These are phyloP conservation scores for Megaceryle alcyon DNA, from an alignment of 2,797 vertebrate genomes.

Conservation along the genomic window DNA sequence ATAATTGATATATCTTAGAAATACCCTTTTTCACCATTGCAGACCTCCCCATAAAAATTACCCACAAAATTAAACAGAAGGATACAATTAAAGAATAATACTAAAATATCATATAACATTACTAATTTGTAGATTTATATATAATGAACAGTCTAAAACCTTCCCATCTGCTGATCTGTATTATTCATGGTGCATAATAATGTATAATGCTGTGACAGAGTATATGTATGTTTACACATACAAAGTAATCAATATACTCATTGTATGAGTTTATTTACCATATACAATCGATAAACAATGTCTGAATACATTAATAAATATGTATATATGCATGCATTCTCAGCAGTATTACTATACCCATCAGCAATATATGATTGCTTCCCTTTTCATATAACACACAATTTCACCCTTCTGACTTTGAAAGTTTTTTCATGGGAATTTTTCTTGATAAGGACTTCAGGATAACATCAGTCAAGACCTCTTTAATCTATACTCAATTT, in stretches of 20 bases:
- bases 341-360: slow-evolving; percentile 33
- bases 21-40: not conserved
- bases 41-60: not conserved
- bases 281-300: slow-evolving; percentile 34
- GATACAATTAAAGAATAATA: not conserved
- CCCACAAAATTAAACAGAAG: not conserved
- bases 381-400: not conserved
- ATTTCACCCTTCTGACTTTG: slow-evolving; percentile 28
- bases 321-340: slow-evolving; percentile 15
- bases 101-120: not conserved
- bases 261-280: slow-evolving; percentile 17
- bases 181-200: not conserved
- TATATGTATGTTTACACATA: not conserved
- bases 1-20: not conserved
- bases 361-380: slow-evolving; percentile 36
- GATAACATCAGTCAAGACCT: not conserved
- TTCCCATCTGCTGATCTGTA: not conserved
- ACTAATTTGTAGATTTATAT: not conserved
- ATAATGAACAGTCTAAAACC: not conserved
- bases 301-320: slow-evolving; percentile 36
- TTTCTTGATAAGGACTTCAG: not conserved
- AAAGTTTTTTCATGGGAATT: not conserved
- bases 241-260: not conserved
- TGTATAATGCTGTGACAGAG: not conserved
- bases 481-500: not conserved